Evolutionary conservation across 1,140 invertebrate species (phyloP).

Genomic region (Drosophila kanapiae): DNA sequence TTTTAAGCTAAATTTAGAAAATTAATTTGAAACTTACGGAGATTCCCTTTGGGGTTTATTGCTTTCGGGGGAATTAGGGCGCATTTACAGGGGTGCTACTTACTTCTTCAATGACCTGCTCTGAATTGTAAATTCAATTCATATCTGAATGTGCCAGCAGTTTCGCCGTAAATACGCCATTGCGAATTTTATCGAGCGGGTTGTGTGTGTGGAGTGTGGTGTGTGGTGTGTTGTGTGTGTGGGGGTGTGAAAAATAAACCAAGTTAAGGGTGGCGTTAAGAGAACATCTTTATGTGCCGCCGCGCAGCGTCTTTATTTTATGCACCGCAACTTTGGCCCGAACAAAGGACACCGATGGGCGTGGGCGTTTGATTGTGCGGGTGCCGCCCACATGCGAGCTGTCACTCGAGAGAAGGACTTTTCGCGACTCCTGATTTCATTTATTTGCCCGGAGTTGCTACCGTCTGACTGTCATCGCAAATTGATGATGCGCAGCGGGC

Average conservation of each 20-base stretch:
- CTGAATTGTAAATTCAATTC: conserved; percentile 51
- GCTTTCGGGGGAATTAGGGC: background rate
- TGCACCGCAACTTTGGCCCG: conserved; percentile 27
- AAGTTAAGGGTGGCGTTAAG: conserved; percentile 22
- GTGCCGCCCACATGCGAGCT: conserved; percentile 34
- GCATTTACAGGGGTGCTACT: background rate
- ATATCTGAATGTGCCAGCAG: conserved; percentile 26
- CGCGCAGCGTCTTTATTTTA: conserved; percentile 46
- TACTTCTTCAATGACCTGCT: conserved; percentile 24
- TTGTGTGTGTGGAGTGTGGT: background rate
- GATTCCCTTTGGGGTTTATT: background rate
- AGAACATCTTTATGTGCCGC: conserved; percentile 42
- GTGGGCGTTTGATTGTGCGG: conserved; percentile 40
- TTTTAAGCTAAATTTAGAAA: background rate
- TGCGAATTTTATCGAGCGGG: conserved; percentile 38
- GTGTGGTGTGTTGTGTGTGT: background rate
- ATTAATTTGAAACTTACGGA: conserved; percentile 9
- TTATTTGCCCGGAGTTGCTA: conserved; percentile 42
- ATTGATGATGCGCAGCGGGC: conserved; percentile 41
- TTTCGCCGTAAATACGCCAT: conserved; percentile 36
- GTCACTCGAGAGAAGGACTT: conserved; percentile 9
- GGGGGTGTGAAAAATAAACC: conserved; percentile 33
- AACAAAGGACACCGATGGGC: background rate
- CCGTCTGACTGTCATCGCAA: conserved; percentile 41
- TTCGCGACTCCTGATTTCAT: conserved; percentile 49